These are phyloP conservation scores for Chelon auratus DNA, from an alignment of 2,797 vertebrate species.

Conservation along the genomic window DNA sequence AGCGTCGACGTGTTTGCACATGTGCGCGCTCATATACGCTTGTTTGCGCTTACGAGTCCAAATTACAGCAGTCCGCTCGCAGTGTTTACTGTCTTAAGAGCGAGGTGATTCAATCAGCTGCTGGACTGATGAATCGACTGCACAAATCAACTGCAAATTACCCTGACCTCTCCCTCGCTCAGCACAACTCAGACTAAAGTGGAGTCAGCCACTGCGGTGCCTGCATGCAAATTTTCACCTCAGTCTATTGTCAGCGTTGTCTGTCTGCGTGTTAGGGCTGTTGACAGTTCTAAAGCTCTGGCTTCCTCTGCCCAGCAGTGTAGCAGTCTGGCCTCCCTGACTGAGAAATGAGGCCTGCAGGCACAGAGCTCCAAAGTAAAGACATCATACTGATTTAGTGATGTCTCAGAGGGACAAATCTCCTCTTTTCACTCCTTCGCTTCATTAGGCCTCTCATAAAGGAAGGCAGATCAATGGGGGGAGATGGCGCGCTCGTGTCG, in stretches of 20 bases:
- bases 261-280: constrained; percentile 41
- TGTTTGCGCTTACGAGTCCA: constrained; percentile 44
- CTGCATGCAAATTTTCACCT: constrained; percentile 70
- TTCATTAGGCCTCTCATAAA: constrained; percentile 78
- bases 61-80: constrained; percentile 50
- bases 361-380: constrained; percentile 57
- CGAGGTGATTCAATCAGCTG: constrained; percentile 64
- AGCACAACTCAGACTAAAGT: constrained; percentile 36
- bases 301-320: constrained; percentile 36
- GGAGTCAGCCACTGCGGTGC: constrained; percentile 21
- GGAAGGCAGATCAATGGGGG: constrained; percentile 70
- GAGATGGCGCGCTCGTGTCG: constrained; percentile 56
- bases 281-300: constrained; percentile 63
- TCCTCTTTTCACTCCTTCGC: constrained; percentile 59
- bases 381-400: constrained; percentile 76
- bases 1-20: constrained; percentile 1
- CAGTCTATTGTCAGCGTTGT: constrained; percentile 13
- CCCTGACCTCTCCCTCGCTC: constrained; percentile 64
- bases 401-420: constrained; percentile 68
- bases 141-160: constrained; percentile 68
- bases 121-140: constrained; percentile 67
- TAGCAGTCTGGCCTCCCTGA: constrained; percentile 38
- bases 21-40: constrained; percentile 2
- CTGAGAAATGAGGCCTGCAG: constrained; percentile 58
- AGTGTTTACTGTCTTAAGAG: constrained; percentile 55